phyloP scores from a whole-genome alignment of 1,140 invertebrate species.

The Drosophila elegans region DNA sequence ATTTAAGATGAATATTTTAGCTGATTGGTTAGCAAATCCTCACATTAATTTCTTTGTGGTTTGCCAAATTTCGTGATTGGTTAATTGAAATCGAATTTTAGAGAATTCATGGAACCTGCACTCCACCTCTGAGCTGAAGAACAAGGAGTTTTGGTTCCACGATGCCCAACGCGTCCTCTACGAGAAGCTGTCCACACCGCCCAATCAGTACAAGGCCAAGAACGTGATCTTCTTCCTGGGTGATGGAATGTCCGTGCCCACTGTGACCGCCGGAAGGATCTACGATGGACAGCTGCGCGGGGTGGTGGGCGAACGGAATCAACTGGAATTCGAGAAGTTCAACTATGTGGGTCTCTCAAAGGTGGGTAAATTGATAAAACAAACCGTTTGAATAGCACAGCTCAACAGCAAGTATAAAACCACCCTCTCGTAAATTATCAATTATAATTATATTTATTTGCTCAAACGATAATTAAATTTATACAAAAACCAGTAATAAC shows the following conservation, averaged over 20 bases:
- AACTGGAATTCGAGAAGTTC: conserved; percentile 91
- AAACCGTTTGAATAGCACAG: neutral
- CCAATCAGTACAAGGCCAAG: conserved; percentile 86
- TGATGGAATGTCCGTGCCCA: conserved; percentile 92
- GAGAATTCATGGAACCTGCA: conserved; percentile 56
- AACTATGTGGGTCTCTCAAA: conserved; percentile 90
- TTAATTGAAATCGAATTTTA: conserved; percentile 7
- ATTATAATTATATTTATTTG: neutral
- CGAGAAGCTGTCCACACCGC: conserved; percentile 51
- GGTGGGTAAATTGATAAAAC: conserved; percentile 84
- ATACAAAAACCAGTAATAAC: no score
- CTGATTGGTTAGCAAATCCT: no score
- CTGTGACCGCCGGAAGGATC: conserved; percentile 89
- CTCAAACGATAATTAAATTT: no score
- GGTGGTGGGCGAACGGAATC: conserved; percentile 88
- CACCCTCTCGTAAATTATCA: neutral
- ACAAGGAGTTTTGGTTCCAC: conserved; percentile 71
- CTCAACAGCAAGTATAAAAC: neutral
- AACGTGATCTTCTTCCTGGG: conserved; percentile 92
- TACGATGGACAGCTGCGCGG: conserved; percentile 88
- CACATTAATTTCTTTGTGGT: no score
- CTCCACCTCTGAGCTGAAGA: conserved; percentile 43
- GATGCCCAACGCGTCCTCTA: conserved; percentile 65
- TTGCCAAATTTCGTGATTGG: no score
- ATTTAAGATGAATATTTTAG: no score